phyloP scores from a whole-genome alignment of 2,113 vertebrate genomes.

The Psittacus erithacus region DNA sequence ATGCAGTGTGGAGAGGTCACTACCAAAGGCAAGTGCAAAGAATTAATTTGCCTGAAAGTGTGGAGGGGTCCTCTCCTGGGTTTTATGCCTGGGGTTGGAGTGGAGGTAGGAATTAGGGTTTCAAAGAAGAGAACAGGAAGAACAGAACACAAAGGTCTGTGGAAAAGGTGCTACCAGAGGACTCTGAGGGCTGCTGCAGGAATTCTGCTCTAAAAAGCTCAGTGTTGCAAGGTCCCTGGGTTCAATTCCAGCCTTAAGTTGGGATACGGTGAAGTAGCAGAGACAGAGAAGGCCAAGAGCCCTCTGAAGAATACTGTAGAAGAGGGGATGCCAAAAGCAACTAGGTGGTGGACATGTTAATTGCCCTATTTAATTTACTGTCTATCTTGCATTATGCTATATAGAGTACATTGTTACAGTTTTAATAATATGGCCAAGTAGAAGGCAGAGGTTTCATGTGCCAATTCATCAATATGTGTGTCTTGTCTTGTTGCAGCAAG shows the following conservation, averaged over 20 bases:
- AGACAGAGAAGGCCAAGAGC: neutral
- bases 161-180: neutral
- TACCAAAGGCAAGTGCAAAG: neutral
- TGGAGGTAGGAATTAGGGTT: neutral
- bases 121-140: neutral
- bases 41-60: neutral
- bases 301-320: neutral
- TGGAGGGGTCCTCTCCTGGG: neutral
- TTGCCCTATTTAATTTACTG: neutral
- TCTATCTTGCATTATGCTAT: neutral
- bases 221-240: neutral
- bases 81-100: neutral
- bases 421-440: neutral
- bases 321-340: neutral
- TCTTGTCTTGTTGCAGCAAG: constrained; percentile 46
- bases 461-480: constrained; percentile 29
- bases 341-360: neutral
- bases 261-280: neutral
- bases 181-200: neutral
- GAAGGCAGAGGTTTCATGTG: neutral
- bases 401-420: neutral
- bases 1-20: neutral
- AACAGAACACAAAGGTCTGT: neutral
- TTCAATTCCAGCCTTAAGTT: neutral
- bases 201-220: neutral